Base-by-base conservation (phyloP, 2,797 vertebrate genomes). In the Phataginus tricuspis region DNA sequence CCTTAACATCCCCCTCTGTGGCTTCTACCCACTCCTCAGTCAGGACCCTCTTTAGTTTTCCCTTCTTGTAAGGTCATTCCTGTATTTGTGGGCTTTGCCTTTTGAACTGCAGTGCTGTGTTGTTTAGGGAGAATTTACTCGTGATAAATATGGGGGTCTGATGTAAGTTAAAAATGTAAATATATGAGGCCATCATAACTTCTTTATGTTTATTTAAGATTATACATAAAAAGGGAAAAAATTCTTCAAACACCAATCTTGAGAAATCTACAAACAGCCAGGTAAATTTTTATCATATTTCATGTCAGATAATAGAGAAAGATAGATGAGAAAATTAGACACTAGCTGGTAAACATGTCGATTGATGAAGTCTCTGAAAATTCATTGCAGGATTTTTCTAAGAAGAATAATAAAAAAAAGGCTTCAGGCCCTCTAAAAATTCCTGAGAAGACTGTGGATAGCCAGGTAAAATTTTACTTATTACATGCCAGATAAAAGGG, bases 391-490 rank as follows among this genome's bases (percentile, higher is more conserved):
- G 86, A 80, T 88, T 95, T 86, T 51, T 34, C 5, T 13, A 83
- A 79, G 42, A 93, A 34, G 25, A 99, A 98, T 97, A 96, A 96
- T 72, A 98, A 86, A 2, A 93, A 75, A 34, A 97, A 77, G 3
- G 6, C 90, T 64, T 97, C 96, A 74, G 42, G 25, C 12, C 53
- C 95, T 9, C 95, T 25, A 12, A 4, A 39, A 12, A 94, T 97
- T 0, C 53, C 97, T 0, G 0, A 97, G 72, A 93, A 94, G 5
- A 99, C 99, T 0, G 93, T 99, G 6, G 98, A 97, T 74, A 99
- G 99, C 93, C 45, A 45, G 45, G 45, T 45, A 45, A 45, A 45
- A 11, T 45, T 45, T 45, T 45, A 45, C 45, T 45, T 45, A 45
- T 45, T 45, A 45, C 11, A 12, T 45, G 45, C 45, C 45, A 45